Base-by-base conservation (phyloP, 2,888 invertebrate genomes). In the Sinohyriopsis cumingii region DNA sequence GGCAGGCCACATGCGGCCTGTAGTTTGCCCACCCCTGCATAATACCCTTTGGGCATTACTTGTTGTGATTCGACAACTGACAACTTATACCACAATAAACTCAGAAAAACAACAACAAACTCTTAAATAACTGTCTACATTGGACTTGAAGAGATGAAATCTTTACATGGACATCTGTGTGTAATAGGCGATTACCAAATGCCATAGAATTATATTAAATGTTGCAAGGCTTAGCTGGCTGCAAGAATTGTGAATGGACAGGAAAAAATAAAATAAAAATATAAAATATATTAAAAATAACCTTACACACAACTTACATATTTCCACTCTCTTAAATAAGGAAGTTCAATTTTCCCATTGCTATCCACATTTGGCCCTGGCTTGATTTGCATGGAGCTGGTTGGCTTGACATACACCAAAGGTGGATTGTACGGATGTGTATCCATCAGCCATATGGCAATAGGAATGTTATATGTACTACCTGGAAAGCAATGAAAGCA, bases 401-500 rank as follows among this genome's bases (percentile, higher is more conserved):
- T 99, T 18, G 99, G 99, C 90, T 94, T 95, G 0, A 99, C 98
- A 84, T 89, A 93, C 62, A 92, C 92, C 91, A 99, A 94, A 0
- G 99, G 99, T 55, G 98, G 96, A 91, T 97, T 95, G 88, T 95
- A 94, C 0, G 99, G 99, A 92, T 99, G 97, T 6, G 97, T 98
- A 88, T 99, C 97, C 94, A 97, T 95, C 65, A 99, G 89, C 96
- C 97, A 99, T 85, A 99, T 94, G 88, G 95, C 95, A 59, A 99
- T 94, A 20, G 99, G 99, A 90, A 99, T 99, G 91, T 99, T 96
- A 91, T 99, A 99, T 62, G 92, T 93, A 71, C 93, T 92, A 72
- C 94, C 94, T 94, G 85, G 61, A 84, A 84, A 75, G 57, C 56
- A 54, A 55, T 19, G 57, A n/a, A 57, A 57, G 15, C 15, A 45